Evolutionary conservation across 2,797 vertebrate species (phyloP).

Genomic region (Chaetodon trifasciatus): DNA sequence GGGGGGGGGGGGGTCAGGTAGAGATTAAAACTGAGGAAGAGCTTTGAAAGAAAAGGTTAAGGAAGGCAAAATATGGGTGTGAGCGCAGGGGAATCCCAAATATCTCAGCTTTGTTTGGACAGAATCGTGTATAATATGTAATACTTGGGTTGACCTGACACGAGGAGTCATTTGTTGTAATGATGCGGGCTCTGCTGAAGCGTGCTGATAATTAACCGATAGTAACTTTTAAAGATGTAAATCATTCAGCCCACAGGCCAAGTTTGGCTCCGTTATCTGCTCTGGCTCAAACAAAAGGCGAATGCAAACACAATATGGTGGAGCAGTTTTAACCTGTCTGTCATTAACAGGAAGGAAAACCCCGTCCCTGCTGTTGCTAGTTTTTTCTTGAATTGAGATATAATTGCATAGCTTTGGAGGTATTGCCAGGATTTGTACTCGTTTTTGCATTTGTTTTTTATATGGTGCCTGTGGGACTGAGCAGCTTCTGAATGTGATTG

Average conservation of each 20-base stretch:
- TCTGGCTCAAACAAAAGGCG: constrained; percentile 3
- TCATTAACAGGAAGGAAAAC: constrained; percentile 17
- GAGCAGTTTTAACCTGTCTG: constrained; percentile 5
- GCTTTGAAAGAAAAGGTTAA: constrained; percentile 30
- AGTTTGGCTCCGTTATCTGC: constrained; percentile 12
- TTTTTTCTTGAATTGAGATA: neutral
- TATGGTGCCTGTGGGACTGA: neutral
- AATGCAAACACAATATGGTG: constrained; percentile 7
- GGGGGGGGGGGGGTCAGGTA: neutral
- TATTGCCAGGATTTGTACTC: neutral
- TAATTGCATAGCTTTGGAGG: constrained; percentile 1
- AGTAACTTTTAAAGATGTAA: constrained; percentile 20
- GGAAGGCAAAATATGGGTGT: constrained; percentile 12
- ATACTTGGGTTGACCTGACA: neutral
- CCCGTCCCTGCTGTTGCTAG: constrained; percentile 1
- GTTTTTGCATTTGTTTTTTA: neutral
- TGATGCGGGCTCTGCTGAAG: constrained; percentile 15
- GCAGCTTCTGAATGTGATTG: neutral
- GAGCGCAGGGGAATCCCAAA: constrained; percentile 53
- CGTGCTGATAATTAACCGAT: constrained; percentile 17
- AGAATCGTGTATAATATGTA: neutral
- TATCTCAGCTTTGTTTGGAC: constrained; percentile 23
- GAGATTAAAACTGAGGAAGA: constrained; percentile 30
- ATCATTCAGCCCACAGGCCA: constrained; percentile 31
- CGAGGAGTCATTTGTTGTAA: constrained; percentile 17